Evolutionary conservation across 2,888 invertebrate species (phyloP).

Genomic region (Lamellibrachia satsuma): DNA sequence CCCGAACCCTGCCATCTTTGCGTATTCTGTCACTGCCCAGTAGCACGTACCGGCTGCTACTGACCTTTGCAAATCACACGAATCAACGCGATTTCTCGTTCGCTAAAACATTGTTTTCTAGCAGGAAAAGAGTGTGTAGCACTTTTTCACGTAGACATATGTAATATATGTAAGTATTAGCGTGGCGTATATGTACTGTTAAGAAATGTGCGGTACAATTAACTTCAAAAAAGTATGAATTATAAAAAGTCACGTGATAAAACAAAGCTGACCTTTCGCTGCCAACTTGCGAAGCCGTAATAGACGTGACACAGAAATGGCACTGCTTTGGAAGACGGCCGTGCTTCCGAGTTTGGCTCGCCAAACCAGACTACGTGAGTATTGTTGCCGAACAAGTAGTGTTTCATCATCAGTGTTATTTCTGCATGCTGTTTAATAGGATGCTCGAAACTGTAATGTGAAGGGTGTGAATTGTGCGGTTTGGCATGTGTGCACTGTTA

Average conservation of each 20-base stretch:
- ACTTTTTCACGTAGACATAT: background rate
- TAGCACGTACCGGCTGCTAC: background rate
- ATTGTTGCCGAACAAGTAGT: background rate
- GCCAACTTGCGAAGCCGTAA: background rate
- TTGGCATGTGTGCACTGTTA: background rate
- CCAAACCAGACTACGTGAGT: conserved; percentile 30
- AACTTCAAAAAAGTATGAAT: background rate
- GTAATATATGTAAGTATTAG: background rate
- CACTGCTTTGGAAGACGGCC: conserved; percentile 27
- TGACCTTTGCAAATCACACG: background rate
- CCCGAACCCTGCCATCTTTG: conserved; percentile 17
- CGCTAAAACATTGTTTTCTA: background rate
- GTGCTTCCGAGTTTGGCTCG: conserved; percentile 27
- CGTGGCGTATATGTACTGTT: background rate
- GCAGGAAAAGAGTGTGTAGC: background rate
- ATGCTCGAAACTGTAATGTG: background rate
- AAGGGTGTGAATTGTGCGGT: background rate
- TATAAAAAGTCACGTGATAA: background rate
- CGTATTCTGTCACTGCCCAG: background rate
- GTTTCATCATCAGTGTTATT: background rate
- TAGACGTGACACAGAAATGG: conserved; percentile 24
- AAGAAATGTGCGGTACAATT: background rate
- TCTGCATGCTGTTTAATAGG: background rate
- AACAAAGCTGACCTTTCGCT: conserved; percentile 9
- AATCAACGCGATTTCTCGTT: conserved; percentile 17